Conservation (phyloP, 2,113 vertebrate species). For the Pongo abelii region DNA sequence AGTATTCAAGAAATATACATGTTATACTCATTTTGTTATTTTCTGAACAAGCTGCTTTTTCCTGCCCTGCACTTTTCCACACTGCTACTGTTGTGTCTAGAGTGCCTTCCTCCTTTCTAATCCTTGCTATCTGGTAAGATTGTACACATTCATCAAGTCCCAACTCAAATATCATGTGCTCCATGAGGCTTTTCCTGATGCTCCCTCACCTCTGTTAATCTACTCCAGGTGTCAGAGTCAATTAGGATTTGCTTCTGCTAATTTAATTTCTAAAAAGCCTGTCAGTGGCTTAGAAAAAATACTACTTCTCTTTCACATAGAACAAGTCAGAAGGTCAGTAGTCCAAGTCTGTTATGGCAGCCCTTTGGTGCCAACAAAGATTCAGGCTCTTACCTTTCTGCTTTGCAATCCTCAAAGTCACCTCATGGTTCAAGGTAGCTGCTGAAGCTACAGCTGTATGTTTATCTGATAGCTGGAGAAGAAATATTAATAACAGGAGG, state of each 20-base stretch:
- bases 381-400: neutral
- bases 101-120: neutral
- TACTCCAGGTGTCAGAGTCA: constrained; percentile 41
- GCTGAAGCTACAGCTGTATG: neutral
- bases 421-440: neutral
- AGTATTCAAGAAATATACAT: constrained; percentile 30
- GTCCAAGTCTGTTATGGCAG: neutral
- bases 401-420: neutral
- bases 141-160: neutral
- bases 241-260: constrained; percentile 53
- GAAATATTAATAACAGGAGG: neutral
- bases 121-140: neutral
- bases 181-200: neutral
- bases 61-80: neutral
- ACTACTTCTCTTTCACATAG: neutral
- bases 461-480: neutral
- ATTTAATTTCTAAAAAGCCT: constrained; percentile 16
- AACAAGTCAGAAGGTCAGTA: neutral
- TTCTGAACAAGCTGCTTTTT: constrained; percentile 7
- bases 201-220: neutral
- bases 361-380: neutral
- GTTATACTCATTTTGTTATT: neutral
- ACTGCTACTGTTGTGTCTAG: neutral
- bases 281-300: constrained; percentile 2
- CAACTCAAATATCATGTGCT: neutral